Evolutionary conservation across 2,888 invertebrate species (phyloP), one percentile per base, ranked within the genome.

Genomic region (Leptinotarsa rubiginosa): DNA sequence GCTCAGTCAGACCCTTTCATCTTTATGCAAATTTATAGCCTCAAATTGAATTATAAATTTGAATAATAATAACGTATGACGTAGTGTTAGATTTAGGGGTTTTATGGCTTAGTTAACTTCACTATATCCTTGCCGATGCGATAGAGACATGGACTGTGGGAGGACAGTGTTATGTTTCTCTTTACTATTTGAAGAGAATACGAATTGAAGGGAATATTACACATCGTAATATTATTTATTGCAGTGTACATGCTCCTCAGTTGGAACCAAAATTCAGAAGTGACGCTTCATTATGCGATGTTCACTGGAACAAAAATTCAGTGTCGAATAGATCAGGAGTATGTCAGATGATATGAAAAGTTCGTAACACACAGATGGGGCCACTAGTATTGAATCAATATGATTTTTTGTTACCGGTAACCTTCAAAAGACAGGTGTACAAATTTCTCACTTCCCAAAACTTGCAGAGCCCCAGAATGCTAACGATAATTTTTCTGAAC

Each of bases 11-110:
- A 85, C 86, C 86, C 86, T 86, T 85, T 82, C 83, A 80, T 85
- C 85, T 86, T 87, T 88, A 88, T 88, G 88, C 85, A 87, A 88
- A 88, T 88, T 87, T 86, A 86, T 87, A 85, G 85, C 85, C 87
- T 87, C 85, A 87, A 87, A 88, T 88, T 87, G 87, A 88, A 88
- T 88, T 87, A 87, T 87, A 87, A 87, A 88, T 88, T 87, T 88
- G 87, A 88, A 88, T 88, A 87, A 88, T 87, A 87, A 88, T 87
- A 79, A 86, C 84, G 85, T 84, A 84, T 87, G 87, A 87, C 87
- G 87, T 83, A 86, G 84, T 83, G 84, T 83, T 84, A 83, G 84
- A 85, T 85, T 86, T 83, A 82, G 86, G 86, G 86, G 85, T 87
- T 87, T 86, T 85, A 87, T 84, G 86, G 84, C 83, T 86, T 86